Percentiles rank a stretch among this genome's conserved stretches.
Evolutionary conservation across 2,113 vertebrate genomes (phyloP).

Genomic region (Vireo altiloquus): DNA sequence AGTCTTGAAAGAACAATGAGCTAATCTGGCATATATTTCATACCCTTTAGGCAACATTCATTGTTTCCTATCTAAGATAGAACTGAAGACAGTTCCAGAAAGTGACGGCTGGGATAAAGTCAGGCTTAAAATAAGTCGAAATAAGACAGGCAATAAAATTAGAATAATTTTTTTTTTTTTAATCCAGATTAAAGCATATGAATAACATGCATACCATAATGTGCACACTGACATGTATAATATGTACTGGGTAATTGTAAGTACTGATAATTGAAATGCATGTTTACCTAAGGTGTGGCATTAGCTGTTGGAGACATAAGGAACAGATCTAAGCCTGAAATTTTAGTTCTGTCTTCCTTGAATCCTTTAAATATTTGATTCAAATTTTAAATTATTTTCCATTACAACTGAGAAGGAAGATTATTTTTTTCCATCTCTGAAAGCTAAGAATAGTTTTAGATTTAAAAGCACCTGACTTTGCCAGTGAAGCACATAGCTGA

Average conservation of each 20-base stretch:
- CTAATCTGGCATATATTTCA: neutral
- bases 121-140: neutral
- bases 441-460: neutral
- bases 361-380: neutral
- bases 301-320: neutral
- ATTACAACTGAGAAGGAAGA: accelerated
- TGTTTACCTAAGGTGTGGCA: neutral
- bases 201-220: neutral
- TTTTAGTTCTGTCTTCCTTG: neutral
- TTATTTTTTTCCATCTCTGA: neutral
- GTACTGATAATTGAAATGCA: neutral
- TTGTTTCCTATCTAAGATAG: neutral
- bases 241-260: neutral
- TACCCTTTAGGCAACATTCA: neutral
- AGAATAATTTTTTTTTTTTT: neutral
- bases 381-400: neutral
- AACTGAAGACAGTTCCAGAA: neutral
- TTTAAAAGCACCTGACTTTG: neutral
- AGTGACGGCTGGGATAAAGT: neutral
- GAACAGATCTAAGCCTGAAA: neutral
- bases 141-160: neutral
- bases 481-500: neutral
- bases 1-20: neutral
- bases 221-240: neutral
- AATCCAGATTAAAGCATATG: neutral